Conservation (phyloP, 2,888 invertebrate genomes). For the Heliconius erato region DNA sequence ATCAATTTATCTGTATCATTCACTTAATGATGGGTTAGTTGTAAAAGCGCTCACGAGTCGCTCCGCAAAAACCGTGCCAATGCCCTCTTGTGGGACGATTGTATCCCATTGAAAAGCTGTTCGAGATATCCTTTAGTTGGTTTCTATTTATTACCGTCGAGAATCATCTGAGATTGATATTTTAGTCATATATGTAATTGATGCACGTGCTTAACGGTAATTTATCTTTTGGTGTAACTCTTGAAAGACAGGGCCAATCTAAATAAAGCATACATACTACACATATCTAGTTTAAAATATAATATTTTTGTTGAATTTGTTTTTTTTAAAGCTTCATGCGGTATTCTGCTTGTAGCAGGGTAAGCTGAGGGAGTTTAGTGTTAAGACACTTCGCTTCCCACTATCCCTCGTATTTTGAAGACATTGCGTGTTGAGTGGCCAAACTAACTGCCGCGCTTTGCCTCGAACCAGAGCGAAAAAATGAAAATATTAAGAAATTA, state of each 20-base stretch:
- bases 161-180: constrained; percentile 35
- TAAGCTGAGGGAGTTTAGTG: no score
- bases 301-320: not conserved
- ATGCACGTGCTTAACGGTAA: constrained; percentile 13
- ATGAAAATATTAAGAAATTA: no score
- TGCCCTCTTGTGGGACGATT: constrained; percentile 45
- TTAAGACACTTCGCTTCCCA: no score
- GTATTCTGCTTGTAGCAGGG: no score
- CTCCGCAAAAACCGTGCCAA: constrained; percentile 47
- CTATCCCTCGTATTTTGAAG: no score
- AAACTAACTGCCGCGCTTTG: no score
- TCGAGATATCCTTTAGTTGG: constrained; percentile 44
- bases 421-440: no score
- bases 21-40: constrained; percentile 37
- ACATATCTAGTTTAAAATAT: not conserved
- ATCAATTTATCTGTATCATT: constrained; percentile 46
- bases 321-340: no score
- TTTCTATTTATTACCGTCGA: constrained; percentile 41
- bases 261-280: not conserved
- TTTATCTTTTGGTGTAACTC: constrained; percentile 16
- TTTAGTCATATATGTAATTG: constrained; percentile 24
- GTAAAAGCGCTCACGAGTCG: constrained; percentile 36
- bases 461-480: no score
- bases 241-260: not conserved
- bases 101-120: constrained; percentile 41